Percentiles rank a stretch among this genome's conserved stretches.
phyloP scores from a whole-genome alignment of 2,797 vertebrate genomes.

The Schizothorax lantsangensis region DNA sequence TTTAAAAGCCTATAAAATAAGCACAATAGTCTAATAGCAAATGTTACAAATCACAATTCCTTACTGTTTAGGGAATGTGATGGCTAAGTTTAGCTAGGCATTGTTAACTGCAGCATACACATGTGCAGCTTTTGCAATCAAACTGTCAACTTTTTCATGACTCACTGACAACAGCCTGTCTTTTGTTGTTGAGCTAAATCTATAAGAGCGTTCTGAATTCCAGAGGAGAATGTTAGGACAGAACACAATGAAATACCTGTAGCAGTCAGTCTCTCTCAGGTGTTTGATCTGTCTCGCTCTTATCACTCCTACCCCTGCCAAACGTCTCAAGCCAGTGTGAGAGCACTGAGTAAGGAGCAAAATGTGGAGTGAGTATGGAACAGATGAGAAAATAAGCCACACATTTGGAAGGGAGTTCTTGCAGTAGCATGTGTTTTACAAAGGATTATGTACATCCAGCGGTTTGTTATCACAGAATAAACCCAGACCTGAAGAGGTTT shows the following conservation, averaged over 20 bases:
- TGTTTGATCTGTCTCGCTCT: constrained; percentile 52
- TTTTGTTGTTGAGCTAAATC: constrained; percentile 39
- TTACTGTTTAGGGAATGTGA: background rate
- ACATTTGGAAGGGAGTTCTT: background rate
- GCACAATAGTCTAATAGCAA: background rate
- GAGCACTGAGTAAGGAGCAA: background rate
- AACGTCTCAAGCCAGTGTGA: background rate
- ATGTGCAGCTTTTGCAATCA: constrained; percentile 9
- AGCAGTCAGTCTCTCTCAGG: constrained; percentile 32
- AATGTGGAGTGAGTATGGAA: background rate
- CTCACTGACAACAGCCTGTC: constrained; percentile 16
- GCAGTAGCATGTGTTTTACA: background rate
- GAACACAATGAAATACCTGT: constrained; percentile 54
- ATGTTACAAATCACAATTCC: background rate
- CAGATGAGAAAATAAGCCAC: background rate
- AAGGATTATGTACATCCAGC: background rate
- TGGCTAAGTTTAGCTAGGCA: background rate
- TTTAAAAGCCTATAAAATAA: constrained; percentile 12
- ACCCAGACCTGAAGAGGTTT: background rate
- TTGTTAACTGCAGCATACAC: constrained; percentile 6
- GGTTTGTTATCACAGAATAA: background rate
- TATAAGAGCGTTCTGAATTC: constrained; percentile 46
- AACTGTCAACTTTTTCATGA: constrained; percentile 26
- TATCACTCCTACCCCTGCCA: constrained; percentile 36
- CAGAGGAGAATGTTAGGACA: constrained; percentile 38